Percentiles rank a stretch among this genome's conserved stretches.
Evolutionary conservation across 2,113 vertebrate species (phyloP).

Genomic region (Chloropsis hardwickii): DNA sequence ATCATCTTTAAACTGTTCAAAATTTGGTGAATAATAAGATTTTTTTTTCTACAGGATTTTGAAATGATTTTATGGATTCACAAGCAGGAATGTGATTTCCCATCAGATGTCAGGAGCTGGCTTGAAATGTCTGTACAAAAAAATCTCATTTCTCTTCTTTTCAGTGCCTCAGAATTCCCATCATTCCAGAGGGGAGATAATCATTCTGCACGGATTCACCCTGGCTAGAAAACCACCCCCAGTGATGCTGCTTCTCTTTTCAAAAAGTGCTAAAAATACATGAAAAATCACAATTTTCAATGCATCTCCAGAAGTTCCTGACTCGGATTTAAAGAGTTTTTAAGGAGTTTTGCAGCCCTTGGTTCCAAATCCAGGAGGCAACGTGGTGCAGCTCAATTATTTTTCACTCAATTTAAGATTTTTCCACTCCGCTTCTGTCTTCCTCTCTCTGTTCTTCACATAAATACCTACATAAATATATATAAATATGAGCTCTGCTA

Average conservation of each 20-base stretch:
- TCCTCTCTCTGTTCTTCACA: background rate
- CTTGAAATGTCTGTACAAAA: background rate
- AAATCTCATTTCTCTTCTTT: background rate
- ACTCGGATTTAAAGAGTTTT: background rate
- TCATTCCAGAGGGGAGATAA: background rate
- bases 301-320: background rate
- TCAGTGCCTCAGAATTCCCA: background rate
- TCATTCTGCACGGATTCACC: background rate
- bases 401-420: background rate
- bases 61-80: background rate
- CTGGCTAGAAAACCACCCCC: background rate
- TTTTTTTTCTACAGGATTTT: background rate
- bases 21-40: background rate
- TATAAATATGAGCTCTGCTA: fast-evolving
- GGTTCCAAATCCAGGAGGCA: background rate
- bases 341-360: background rate
- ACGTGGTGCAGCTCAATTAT: background rate
- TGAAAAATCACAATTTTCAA: background rate
- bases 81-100: background rate
- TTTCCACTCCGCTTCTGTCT: background rate
- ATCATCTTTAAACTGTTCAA: background rate
- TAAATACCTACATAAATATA: background rate
- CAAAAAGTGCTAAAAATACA: background rate
- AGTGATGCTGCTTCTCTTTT: background rate
- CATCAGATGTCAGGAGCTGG: background rate